These are phyloP conservation scores for Nephotettix cincticeps DNA, from an alignment of 1,140 invertebrate species.

Conservation along the genomic window DNA sequence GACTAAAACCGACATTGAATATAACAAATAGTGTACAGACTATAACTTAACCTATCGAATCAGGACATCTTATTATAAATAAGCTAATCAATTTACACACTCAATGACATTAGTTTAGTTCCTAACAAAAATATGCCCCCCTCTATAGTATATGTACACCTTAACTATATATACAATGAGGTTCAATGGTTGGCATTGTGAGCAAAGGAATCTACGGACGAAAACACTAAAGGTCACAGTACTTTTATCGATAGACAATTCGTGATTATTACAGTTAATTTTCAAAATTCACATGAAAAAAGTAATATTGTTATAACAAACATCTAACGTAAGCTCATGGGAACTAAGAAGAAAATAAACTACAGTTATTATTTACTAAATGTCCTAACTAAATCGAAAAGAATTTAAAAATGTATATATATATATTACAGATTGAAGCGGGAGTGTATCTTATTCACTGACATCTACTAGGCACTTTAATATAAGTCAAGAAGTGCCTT, in stretches of 20 bases:
- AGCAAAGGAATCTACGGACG: constrained; percentile 24
- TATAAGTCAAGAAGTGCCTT: too few species aligned
- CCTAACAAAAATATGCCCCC: constrained; percentile 16
- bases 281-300: not conserved
- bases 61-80: not conserved
- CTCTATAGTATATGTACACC: constrained; percentile 20
- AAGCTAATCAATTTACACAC: constrained; percentile 1
- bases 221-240: not conserved
- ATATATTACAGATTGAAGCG: not conserved
- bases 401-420: not conserved
- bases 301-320: not conserved
- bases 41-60: constrained; percentile 14
- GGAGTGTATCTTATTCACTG: too few species aligned
- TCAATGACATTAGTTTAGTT: not conserved
- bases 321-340: not conserved
- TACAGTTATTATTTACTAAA: not conserved
- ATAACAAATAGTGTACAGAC: constrained; percentile 4
- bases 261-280: not conserved
- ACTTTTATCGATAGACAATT: constrained; percentile 6
- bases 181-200: constrained; percentile 21
- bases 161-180: constrained; percentile 27
- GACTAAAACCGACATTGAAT: constrained; percentile 6
- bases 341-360: not conserved
- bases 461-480: too few species aligned
- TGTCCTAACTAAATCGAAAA: too few species aligned